A percentile compares a stretch with the other conserved stretches of the same genome.
These are phyloP conservation scores for Ceratosolen solmsi DNA, from an alignment of 1,140 invertebrate genomes.

Conservation along the genomic window DNA sequence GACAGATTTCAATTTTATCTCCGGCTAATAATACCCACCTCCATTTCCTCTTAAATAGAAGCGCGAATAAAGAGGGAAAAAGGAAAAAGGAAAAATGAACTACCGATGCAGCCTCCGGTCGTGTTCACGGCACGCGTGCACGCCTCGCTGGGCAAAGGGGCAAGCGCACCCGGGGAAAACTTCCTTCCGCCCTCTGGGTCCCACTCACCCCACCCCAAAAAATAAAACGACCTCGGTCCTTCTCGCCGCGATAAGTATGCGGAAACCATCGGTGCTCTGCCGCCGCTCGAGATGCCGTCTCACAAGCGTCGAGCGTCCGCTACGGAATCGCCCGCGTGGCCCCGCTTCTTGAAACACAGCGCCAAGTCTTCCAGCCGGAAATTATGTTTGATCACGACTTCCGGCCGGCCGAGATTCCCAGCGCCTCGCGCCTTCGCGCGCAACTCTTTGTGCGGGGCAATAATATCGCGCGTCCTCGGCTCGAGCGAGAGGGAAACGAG, in stretches of 20 bases:
- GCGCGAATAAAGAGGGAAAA: no score
- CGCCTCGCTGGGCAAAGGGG: no score
- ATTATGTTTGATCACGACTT: slow-evolving; percentile 43
- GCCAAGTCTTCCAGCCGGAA: not conserved
- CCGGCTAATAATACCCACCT: not conserved
- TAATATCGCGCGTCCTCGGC: not conserved
- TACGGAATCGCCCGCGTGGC: not conserved
- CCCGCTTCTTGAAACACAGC: not conserved
- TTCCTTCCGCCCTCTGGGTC: slow-evolving; percentile 35
- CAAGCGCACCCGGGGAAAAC: no score
- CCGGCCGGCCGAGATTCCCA: slow-evolving; percentile 41
- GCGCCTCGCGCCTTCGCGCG: not conserved
- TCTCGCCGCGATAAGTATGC: not conserved
- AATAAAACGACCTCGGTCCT: not conserved
- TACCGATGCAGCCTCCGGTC: not conserved
- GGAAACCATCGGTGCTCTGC: not conserved
- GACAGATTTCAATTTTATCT: slow-evolving; percentile 30
- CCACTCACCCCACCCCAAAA: no score
- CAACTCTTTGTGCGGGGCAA: slow-evolving; percentile 27
- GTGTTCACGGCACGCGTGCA: no score
- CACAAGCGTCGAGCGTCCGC: not conserved
- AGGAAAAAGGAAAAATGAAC: not conserved
- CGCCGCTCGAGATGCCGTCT: not conserved
- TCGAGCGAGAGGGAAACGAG: slow-evolving; percentile 63
- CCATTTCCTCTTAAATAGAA: slow-evolving; percentile 15